Percentiles rank a stretch among this genome's conserved stretches.
Evolutionary conservation across 2,113 vertebrate genomes (phyloP).

Genomic region (Antigone vipio): DNA sequence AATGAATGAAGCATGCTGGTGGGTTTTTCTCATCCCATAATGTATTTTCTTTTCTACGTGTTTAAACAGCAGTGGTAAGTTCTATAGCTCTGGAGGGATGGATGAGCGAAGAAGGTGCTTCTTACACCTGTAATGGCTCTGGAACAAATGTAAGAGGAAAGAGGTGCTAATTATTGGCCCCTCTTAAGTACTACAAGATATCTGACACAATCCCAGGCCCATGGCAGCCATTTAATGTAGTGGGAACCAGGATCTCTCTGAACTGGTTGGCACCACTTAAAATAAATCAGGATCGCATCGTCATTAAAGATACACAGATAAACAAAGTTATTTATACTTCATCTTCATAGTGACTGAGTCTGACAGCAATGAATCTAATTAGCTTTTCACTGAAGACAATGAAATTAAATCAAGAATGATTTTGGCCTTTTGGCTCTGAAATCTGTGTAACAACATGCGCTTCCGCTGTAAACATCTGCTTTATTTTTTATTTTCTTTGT

Average conservation of each 20-base stretch:
- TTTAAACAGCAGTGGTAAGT: neutral
- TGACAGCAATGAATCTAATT: neutral
- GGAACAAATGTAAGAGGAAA: neutral
- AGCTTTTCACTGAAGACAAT: neutral
- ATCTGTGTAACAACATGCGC: neutral
- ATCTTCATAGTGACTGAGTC: neutral
- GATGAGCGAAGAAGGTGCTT: neutral
- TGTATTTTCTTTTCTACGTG: neutral
- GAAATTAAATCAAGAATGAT: neutral
- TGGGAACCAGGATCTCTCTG: neutral
- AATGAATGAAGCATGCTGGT: neutral
- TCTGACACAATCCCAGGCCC: neutral
- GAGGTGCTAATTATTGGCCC: neutral
- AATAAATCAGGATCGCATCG: neutral
- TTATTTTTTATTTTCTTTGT: slow-evolving; percentile 6
- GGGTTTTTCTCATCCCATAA: neutral
- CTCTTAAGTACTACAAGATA: neutral
- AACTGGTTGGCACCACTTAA: neutral
- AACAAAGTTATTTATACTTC: neutral
- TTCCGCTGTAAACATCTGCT: neutral
- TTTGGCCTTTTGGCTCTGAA: neutral
- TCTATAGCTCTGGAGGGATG: neutral
- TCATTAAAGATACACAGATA: neutral
- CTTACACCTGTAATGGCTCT: neutral
- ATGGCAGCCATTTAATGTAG: neutral